Evolutionary conservation across 1,140 invertebrate genomes (phyloP).

Genomic region (Dreissena polymorpha): DNA sequence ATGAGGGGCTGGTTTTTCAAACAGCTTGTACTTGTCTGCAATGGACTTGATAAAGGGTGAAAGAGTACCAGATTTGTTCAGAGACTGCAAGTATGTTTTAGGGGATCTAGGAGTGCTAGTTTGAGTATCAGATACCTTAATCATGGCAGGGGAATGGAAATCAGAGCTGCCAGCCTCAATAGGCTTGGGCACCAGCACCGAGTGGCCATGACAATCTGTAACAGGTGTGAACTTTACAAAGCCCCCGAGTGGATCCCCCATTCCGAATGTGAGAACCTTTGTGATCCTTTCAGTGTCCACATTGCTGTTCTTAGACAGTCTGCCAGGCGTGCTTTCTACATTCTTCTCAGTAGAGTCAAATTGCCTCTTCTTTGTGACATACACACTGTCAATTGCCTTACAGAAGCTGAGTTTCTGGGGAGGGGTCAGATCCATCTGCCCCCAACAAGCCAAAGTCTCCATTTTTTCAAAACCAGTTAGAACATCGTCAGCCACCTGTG

Average conservation of each 20-base stretch:
- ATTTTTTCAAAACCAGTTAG: neutral
- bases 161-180: neutral
- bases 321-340: conserved; percentile 4
- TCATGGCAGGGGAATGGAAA: neutral
- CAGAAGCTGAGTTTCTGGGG: conserved; percentile 29
- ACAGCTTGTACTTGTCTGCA: conserved; percentile 58
- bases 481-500: too few relatives aligned
- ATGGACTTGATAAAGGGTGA: conserved; percentile 64
- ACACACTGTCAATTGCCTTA: conserved; percentile 46
- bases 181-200: neutral
- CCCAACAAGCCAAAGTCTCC: conserved; percentile 21
- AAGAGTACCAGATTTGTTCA: conserved; percentile 53
- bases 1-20: conserved; percentile 24
- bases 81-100: conserved; percentile 56
- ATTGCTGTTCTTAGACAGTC: neutral
- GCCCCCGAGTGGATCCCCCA: conserved; percentile 8
- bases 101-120: neutral
- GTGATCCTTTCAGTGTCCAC: conserved; percentile 6
- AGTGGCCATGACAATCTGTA: conserved; percentile 32
- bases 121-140: neutral
- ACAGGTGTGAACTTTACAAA: conserved; percentile 32
- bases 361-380: conserved; percentile 39
- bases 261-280: conserved; percentile 6
- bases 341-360: conserved; percentile 13
- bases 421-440: conserved; percentile 11